A percentile compares a stretch with the other conserved stretches of the same genome.
phyloP scores from a whole-genome alignment of 2,888 invertebrate genomes.

The Tineola bisselliella region DNA sequence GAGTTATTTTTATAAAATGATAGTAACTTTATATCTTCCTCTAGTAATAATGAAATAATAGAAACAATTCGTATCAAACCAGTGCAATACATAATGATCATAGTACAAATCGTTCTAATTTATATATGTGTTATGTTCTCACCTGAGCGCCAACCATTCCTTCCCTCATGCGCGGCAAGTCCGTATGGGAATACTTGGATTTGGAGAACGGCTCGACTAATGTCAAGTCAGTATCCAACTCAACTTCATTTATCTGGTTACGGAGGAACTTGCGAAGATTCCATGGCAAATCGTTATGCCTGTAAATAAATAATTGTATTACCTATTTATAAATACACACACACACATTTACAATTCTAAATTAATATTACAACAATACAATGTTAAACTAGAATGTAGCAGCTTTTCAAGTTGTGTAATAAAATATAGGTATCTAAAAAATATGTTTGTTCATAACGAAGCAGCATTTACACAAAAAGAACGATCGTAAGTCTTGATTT shows the following conservation, averaged over 20 bases:
- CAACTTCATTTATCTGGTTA: slow-evolving; percentile 73
- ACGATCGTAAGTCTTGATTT: background rate
- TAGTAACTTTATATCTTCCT: no score
- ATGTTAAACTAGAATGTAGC: no score
- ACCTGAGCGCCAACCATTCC: slow-evolving; percentile 79
- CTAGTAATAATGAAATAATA: no score
- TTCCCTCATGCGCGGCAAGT: slow-evolving; percentile 69
- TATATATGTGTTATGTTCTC: slow-evolving; percentile 21
- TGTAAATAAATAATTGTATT: slow-evolving; percentile 30
- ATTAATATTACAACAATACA: no score
- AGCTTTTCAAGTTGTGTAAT: no score
- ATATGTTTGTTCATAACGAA: no score
- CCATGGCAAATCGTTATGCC: slow-evolving; percentile 77
- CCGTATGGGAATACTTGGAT: slow-evolving; percentile 75
- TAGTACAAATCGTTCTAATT: no score
- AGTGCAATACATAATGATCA: no score
- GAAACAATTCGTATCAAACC: no score
- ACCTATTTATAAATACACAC: slow-evolving; percentile 20
- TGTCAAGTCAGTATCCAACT: slow-evolving; percentile 69
- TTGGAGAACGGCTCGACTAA: slow-evolving; percentile 71
- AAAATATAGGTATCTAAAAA: no score
- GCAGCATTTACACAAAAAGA: no score
- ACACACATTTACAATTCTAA: slow-evolving; percentile 7
- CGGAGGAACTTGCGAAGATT: slow-evolving; percentile 77
- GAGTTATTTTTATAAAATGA: no score